Evolutionary conservation across 1,140 invertebrate species (phyloP), one percentile per base, ranked within the genome.

Genomic region (Tachypleus tridentatus): DNA sequence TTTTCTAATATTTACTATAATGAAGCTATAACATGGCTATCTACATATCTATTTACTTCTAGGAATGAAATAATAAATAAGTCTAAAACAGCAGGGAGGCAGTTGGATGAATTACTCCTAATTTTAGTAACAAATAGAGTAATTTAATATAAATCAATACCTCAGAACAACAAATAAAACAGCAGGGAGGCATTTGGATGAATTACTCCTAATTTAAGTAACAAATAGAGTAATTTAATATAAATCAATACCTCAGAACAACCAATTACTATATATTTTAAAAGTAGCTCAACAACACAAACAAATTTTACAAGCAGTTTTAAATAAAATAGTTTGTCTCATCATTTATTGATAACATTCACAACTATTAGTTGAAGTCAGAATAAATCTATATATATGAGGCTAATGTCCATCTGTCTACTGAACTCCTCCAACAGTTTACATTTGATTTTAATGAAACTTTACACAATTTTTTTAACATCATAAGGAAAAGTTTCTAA

Each of bases 21-120:
- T 59, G 8, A 53, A 47, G 2, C n/a, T 54, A 52, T 4, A n/a
- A 7, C 29, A 57, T 9, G 51, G 11, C 29, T 58, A 51, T 29
- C 4, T 4, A 47, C 4, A 11, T 4, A 62, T 54, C 29, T 29
- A 5, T 10, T 47, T 47, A 49, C 11, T 53, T 54, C 6, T 54
- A 48, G 61, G 11, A 4, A 57, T 91, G 77, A 11, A 11, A 64
- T 83, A 83, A 70, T 63, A 69, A 68, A 64, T 56, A 61, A 49
- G 60, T 52, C 49, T 4, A 58, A 49, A 63, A 29, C 52, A 58
- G 47, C 4, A 57, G 49, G 51, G 11, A 49, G 52, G 3, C 51
- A 54, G 4, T n/a, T 53, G 64, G 9, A 58, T n/a, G 54, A 11
- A 57, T 0, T 48, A 48, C 5, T 47, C 9, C n/a, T 9, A 54